Evolutionary conservation across 2,888 invertebrate species (phyloP).

Genomic region (Lasioglossum oenotherae): DNA sequence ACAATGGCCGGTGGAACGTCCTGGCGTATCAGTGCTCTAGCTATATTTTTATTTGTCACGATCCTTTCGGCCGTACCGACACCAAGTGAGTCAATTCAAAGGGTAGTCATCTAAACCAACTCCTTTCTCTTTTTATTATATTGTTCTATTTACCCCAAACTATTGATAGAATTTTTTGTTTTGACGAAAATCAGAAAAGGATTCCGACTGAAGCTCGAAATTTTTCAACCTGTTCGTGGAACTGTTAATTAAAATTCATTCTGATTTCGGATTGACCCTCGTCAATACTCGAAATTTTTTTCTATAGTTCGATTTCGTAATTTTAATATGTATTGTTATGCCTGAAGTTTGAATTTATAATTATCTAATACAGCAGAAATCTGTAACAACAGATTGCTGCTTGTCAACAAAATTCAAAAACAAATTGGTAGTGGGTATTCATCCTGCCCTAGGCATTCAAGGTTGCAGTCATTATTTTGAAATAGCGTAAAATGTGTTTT

Average conservation of each 20-base stretch:
- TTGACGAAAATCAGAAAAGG: neutral
- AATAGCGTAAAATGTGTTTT: neutral
- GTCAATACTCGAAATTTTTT: too few species aligned
- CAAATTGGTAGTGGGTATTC: too few species aligned
- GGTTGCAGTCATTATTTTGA: neutral
- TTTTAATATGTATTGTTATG: too few species aligned
- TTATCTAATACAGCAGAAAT: neutral
- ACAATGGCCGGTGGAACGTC: conserved; percentile 57
- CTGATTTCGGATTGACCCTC: too few species aligned
- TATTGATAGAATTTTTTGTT: too few species aligned
- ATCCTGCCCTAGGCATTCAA: too few species aligned
- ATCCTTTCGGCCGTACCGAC: conserved; percentile 69
- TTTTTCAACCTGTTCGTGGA: too few species aligned
- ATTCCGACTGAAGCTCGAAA: neutral
- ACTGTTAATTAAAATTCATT: too few species aligned
- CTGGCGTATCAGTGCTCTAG: conserved; percentile 60
- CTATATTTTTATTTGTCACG: conserved; percentile 69
- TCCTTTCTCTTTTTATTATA: neutral
- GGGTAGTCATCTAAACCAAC: neutral
- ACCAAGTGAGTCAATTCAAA: conserved; percentile 67
- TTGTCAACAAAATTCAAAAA: neutral
- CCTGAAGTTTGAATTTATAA: too few species aligned
- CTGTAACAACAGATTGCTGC: neutral
- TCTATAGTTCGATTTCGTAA: too few species aligned
- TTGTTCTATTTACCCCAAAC: neutral